Evolutionary conservation across 2,888 invertebrate species (phyloP), one percentile per base, ranked within the genome.

Genomic region (Mesochorus sp.): DNA sequence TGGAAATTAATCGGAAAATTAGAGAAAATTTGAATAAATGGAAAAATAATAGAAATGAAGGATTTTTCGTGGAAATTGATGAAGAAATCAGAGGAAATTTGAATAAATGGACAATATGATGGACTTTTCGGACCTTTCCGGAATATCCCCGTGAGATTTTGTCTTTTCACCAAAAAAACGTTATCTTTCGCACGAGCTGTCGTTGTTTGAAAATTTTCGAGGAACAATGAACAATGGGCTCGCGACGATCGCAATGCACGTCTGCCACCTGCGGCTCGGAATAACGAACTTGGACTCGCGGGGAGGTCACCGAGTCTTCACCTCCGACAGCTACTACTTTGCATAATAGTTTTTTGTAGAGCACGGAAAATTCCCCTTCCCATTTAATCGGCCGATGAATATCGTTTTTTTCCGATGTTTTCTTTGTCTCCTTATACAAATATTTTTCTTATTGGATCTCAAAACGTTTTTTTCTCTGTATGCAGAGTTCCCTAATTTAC

Each of bases 241-340:
- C 21, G 47, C 47, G 26, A 17, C n/a, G n/a, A 26, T 21, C 12
- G 6, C 12, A 26, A 39, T 28, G 21, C n/a, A 73, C 72, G 72
- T 55, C 64, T 26, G 72, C 19, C 44, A 47, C n/a, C 14, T 55
- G 44, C 37, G 14, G 28, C 42, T 67, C 28, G 37, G 67, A 37
- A 61, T 47, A 37, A 73, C 28, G 67, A 73, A 68, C 61, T 73
- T 77, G 47, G 1, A 28, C 47, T 5, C 19, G 17, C 6, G 34
- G 19, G 28, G 14, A 51, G 53, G 14, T 74, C 57, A 66, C 66
- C 59, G 59, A 28, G 67, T 37, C 66, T 71, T 64, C 42, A 42
- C 59, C 31, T 12, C 47, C n/a, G 4, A 26, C 37, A 12, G 19
- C 57, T 17, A 1, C 17, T 21, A 42, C 53, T 53, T n/a, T 42